These are phyloP conservation scores for Malaclemys terrapin DNA, from an alignment of 2,113 vertebrate genomes.

Conservation along the genomic window DNA sequence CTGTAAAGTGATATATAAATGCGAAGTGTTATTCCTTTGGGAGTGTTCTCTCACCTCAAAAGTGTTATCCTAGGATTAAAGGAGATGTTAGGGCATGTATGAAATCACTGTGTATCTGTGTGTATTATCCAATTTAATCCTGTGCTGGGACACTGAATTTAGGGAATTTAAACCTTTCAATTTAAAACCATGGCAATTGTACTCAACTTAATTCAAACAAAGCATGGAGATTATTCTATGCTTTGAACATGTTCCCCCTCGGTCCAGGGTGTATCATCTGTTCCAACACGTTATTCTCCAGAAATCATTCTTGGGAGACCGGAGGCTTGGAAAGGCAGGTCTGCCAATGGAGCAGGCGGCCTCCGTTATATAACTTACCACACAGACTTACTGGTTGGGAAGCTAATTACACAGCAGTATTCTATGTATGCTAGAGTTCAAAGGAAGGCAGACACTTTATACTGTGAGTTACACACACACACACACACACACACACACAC, in stretches of 20 bases:
- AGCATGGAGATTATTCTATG: background rate
- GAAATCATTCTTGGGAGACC: background rate
- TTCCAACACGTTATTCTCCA: background rate
- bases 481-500: background rate
- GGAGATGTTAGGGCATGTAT: background rate
- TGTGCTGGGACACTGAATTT: background rate
- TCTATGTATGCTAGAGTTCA: fast-evolving
- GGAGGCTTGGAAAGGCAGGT: background rate
- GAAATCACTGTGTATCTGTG: fast-evolving
- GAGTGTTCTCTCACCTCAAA: background rate
- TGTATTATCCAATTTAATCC: background rate
- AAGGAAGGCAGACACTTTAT: fast-evolving
- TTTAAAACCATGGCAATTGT: background rate
- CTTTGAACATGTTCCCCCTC: fast-evolving
- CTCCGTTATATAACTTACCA: fast-evolving
- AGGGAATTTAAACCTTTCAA: background rate
- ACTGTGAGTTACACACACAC: background rate
- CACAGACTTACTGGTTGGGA: background rate
- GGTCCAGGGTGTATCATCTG: background rate
- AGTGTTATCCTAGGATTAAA: background rate
- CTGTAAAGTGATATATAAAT: background rate
- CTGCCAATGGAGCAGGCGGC: fast-evolving
- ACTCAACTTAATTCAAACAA: background rate
- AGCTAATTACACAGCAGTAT: background rate
- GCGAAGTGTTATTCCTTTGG: background rate